These are phyloP conservation scores for Sclerodermus sp. DNA, from an alignment of 2,888 invertebrate species.

Conservation along the genomic window DNA sequence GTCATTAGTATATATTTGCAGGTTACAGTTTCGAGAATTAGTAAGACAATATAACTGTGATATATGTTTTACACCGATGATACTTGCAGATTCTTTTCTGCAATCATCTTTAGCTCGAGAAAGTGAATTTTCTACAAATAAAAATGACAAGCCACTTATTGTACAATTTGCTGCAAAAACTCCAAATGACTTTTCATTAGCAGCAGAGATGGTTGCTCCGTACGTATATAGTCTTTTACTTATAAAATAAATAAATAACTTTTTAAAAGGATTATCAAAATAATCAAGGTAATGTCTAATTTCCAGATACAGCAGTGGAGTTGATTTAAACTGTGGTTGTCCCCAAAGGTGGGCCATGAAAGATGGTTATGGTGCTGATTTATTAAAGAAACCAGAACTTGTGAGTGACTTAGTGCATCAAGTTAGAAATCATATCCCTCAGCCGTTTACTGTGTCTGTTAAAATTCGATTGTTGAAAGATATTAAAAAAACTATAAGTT, in stretches of 20 bases:
- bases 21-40: conserved; percentile 75
- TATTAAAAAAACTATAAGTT: conserved; percentile 70
- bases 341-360: conserved; percentile 95
- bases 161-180: conserved; percentile 95
- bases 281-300: neutral
- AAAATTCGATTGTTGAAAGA: conserved; percentile 85
- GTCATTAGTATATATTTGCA: conserved; percentile 47
- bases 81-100: conserved; percentile 90
- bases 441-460: conserved; percentile 83
- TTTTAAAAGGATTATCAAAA: conserved; percentile 2
- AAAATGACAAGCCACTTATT: conserved; percentile 78
- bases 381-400: conserved; percentile 80
- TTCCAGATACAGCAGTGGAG: conserved; percentile 78
- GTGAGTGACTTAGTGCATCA: conserved; percentile 79
- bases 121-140: conserved; percentile 78
- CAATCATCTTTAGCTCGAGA: conserved; percentile 83
- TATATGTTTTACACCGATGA: conserved; percentile 95
- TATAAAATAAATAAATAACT: conserved; percentile 8
- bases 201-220: conserved; percentile 81
- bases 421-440: conserved; percentile 71
- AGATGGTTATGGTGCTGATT: conserved; percentile 84
- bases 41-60: conserved; percentile 83
- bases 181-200: conserved; percentile 78
- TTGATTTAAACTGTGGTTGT: conserved; percentile 97
- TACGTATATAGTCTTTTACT: conserved; percentile 57